phyloP scores from a whole-genome alignment of 2,888 invertebrate genomes.

The Hedya salicella region DNA sequence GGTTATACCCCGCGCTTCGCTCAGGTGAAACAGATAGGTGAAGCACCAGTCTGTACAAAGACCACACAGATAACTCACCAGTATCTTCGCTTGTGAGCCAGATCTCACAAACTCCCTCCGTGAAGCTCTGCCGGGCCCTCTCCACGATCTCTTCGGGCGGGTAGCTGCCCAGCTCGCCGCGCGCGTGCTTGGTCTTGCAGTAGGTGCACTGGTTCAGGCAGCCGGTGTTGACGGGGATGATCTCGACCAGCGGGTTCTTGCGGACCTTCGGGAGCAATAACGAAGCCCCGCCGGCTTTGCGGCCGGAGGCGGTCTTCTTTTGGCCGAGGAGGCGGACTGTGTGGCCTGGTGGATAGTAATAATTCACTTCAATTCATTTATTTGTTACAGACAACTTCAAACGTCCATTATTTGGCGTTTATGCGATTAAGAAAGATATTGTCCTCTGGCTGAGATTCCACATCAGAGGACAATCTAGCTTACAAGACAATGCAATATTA shows the following conservation, averaged over 20 bases:
- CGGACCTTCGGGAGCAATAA: slow-evolving; percentile 96
- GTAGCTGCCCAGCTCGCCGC: slow-evolving; percentile 98
- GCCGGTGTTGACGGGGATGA: slow-evolving; percentile 97
- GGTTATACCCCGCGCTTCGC: too few relatives aligned
- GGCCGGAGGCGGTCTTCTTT: slow-evolving; percentile 91
- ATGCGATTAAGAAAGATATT: too few relatives aligned
- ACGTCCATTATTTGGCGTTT: too few relatives aligned
- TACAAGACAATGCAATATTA: too few relatives aligned
- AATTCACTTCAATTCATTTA: neutral
- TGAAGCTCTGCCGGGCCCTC: slow-evolving; percentile 93
- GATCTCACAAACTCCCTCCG: slow-evolving; percentile 97
- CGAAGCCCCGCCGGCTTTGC: slow-evolving; percentile 94
- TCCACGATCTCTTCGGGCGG: slow-evolving; percentile 94
- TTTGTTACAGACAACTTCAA: too few relatives aligned
- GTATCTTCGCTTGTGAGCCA: slow-evolving; percentile 98
- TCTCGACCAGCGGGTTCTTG: slow-evolving; percentile 98
- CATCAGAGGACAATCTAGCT: too few relatives aligned
- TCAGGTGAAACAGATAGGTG: too few relatives aligned
- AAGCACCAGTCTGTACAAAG: too few relatives aligned
- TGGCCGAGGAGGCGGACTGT: slow-evolving; percentile 90
- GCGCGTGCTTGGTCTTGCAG: slow-evolving; percentile 98
- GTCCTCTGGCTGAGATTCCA: too few relatives aligned
- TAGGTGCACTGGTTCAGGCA: slow-evolving; percentile 99
- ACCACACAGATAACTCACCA: slow-evolving; percentile 79
- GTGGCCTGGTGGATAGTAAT: slow-evolving; percentile 79